Conservation (phyloP, 2,797 vertebrate genomes). For the Trachops cirrhosus region DNA sequence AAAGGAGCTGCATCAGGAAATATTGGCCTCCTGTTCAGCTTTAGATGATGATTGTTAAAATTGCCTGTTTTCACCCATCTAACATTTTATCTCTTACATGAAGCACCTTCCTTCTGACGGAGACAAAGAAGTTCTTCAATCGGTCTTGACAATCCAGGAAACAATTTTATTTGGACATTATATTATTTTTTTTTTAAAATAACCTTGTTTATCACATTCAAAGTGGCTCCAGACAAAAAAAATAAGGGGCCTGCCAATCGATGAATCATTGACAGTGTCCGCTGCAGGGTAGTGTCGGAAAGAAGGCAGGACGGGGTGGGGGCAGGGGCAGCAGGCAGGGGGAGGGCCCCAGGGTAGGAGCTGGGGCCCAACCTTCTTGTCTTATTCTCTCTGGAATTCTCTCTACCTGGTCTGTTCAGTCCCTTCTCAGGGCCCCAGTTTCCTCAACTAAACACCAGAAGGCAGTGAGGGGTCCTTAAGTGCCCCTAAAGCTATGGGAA, state of each 20-base stretch:
- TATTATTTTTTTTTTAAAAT: background rate
- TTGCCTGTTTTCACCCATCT: background rate
- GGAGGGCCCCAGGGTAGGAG: accelerated
- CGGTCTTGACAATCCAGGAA: background rate
- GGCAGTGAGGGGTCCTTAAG: no score
- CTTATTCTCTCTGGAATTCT: background rate
- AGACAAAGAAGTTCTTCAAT: background rate
- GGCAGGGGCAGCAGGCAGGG: accelerated
- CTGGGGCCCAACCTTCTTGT: background rate
- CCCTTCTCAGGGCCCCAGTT: background rate
- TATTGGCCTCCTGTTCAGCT: background rate
- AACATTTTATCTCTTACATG: background rate
- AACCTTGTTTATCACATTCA: conserved; percentile 51
- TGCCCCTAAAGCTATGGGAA: background rate
- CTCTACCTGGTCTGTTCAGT: background rate
- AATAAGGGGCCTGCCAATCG: background rate
- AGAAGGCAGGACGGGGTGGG: background rate
- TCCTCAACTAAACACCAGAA: background rate
- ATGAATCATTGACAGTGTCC: background rate
- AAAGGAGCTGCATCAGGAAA: background rate
- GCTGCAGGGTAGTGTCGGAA: background rate
- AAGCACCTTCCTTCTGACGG: background rate
- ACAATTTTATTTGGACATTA: background rate
- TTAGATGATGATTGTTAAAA: background rate
- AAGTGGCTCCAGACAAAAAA: background rate